Evolutionary conservation across 2,888 invertebrate species (phyloP), one percentile per base, ranked within the genome.

Genomic region (Limnephilus lunatus): DNA sequence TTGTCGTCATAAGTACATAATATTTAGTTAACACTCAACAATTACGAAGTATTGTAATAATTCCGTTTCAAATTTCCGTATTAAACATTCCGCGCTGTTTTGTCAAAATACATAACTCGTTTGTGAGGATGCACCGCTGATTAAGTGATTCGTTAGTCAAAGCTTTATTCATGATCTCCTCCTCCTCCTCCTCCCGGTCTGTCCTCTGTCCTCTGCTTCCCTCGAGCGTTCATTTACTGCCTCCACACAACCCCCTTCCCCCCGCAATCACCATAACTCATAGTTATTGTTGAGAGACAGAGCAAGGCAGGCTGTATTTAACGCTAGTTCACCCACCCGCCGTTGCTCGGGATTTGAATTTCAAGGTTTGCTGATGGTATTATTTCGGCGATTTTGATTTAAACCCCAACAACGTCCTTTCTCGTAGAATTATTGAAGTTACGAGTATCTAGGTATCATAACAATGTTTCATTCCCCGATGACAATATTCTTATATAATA

Each of bases 101-200:
- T 68, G 53, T 68, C 68, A 68, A 68, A 68, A 68, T 9, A 68
- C 68, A n/a, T 68, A 68, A 68, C 68, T 68, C 68, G 68, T 68
- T 68, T 35, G 82, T 35, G 82, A 83, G 82, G 82, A 30, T 83
- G 82, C 82, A 83, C 31, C 30, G 82, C 82, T 31, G 32, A 32
- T 83, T 31, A 83, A 83, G 82, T 32, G 82, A 83, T 35, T 83
- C 31, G 82, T 83, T 35, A 32, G 82, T 35, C 32, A 35, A 31
- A 32, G 82, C 82, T 83, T 32, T 83, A 83, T 83, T 32, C 82
- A 83, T 83, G 82, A 32, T 83, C 82, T 82, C 82, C 82, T 32
- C 31, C 32, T 30, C 31, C n/a, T n/a, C n/a, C n/a, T n/a, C n/a
- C n/a, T n/a, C n/a, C n/a, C n/a, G n/a, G n/a, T n/a, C n/a, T n/a